Base-by-base conservation (phyloP, 2,113 vertebrate genomes). In the Fukomys damarensis region DNA sequence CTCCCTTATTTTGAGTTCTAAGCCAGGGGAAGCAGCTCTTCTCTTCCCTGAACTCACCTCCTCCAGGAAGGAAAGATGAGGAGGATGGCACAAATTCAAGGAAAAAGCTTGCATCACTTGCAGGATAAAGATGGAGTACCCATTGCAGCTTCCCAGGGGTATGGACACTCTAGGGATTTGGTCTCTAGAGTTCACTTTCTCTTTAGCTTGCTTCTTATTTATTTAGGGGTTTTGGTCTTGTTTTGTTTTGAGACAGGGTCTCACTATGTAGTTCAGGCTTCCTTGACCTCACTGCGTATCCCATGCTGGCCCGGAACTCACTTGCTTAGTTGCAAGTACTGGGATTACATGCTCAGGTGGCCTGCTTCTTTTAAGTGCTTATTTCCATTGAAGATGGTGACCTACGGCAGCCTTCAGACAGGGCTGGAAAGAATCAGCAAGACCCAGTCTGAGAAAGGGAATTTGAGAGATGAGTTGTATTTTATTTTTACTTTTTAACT, bases 181-280 rank as follows among this genome's bases (percentile, higher is more conserved):
- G 30, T 66, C 80, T 86, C 38, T 28, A 10, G 22, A 92, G 70
- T 79, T 87, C 54, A 84, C 58, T 70, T 91, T 93, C 82, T 88
- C 54, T 65, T 80, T 58, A 26, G 16, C 35, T 87, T 79, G 10
- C 56, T 88, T 77, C 56, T 58, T 58, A 58, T 59, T 59, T 59
- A 59, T 26, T 26, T 7, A 61, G 20, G 54, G 46, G 46, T 56
- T 56, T 56, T 19, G 58, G 58, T 2, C 20, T 58, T 58, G 56
- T 58, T 58, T 61, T 26, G 22, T 61, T 61, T 26, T 61, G 22
- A 61, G 59, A 61, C 59, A 61, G 59, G 59, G 22, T 61, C 59
- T 61, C 59, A 61, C 7, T 24, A 61, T 24, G 59, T 61, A 61
- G 59, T 26, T 61, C 59, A 61, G 24, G 22, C 59, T 61, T 22